Base-by-base conservation (phyloP, 37 sponge, comb jelly and placozoan species). In the Ephydatia muelleri region DNA sequence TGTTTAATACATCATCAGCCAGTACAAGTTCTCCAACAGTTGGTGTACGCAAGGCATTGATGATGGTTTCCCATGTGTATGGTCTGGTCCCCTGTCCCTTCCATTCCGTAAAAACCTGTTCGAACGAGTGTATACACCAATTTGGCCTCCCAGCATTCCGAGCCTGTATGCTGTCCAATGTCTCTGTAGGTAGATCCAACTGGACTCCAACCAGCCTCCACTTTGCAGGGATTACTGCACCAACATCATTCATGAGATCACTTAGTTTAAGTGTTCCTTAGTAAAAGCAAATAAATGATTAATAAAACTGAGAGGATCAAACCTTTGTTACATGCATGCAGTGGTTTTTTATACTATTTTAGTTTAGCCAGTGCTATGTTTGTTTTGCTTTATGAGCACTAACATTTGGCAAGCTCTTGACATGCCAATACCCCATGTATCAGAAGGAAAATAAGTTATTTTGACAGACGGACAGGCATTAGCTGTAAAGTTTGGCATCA, bases 191-290 rank as follows among this genome's bases (percentile, higher is more conserved):
- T 57, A 57, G 57, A 1, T 57, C 57, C 57, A 57, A 57, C 57
- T 57, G 57, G 16, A 57, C 57, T 57, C 57, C 57, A 5, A 57
- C 6, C 57, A 57, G 57, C 19, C 57, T 57, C 57, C 57, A 57
- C 57, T 57, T 57, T 57, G 57, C 57, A 13, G 57, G 57, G 57
- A 57, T 29, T 75, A 81, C n/a, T 81, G 82, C 38, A 75, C 33
- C 48, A 76, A 81, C 40, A 87, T 33, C 33, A 87, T 81, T 4
- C 35, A 32, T 4, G 4, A 37, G 65, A 79, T 81, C 47, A 48
- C 14, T 9, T 19, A 33, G 65, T 82, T 87, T 21, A 68, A 75
- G 31, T 68, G 12, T 36, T 87, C 82, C 81, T 26, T 31, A 75
- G 21, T 71, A 9, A 34, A 21, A n/a, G 31, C 14, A 34, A 71